Base-by-base conservation (phyloP, 2,113 vertebrate species). In the Furnarius figulus region DNA sequence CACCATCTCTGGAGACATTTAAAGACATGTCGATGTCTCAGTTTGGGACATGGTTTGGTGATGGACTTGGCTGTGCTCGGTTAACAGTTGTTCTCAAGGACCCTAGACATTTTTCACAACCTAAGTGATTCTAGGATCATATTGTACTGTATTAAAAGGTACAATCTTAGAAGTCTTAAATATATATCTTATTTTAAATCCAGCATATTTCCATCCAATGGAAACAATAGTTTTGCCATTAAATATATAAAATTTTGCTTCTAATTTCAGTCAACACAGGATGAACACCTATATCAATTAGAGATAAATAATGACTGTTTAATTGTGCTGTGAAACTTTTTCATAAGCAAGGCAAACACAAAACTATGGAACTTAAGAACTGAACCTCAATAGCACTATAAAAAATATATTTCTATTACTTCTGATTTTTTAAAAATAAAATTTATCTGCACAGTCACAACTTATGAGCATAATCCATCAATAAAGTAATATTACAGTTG, bases 391-490 rank as follows among this genome's bases (percentile, higher is more conserved):
- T 53, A 81, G 8, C 9, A 62, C 1, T 37, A 90, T 74, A 65
- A 40, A 70, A 89, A 35, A 47, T 50, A 53, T 13, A 71, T 63
- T 95, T 91, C 42, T 59, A 50, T 74, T 37, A 65, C 6, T 37
- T 89, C 14, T 75, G 27, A 56, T 79, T 86, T 85, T 39, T 39
- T 2, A 2, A 33, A 95, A 81, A 65, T 37, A 33, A 58, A 78
- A 65, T 71, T 79, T 93, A 71, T 90, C 85, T 73, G 8, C 66
- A 76, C 55, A 87, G 66, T 78, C 75, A 94, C 20, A 80, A 80
- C 4, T 92, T 94, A 74, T 86, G 49, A 59, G 31, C 70, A 40
- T 21, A 95, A 67, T 95, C 49, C 53, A 93, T 93, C 86, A 95
- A 91, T 77, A 62, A 90, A 93, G 30, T 72, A 52, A 79, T 80